phyloP scores from a whole-genome alignment of 1,140 invertebrate species.

The Lepidurus packardi region DNA sequence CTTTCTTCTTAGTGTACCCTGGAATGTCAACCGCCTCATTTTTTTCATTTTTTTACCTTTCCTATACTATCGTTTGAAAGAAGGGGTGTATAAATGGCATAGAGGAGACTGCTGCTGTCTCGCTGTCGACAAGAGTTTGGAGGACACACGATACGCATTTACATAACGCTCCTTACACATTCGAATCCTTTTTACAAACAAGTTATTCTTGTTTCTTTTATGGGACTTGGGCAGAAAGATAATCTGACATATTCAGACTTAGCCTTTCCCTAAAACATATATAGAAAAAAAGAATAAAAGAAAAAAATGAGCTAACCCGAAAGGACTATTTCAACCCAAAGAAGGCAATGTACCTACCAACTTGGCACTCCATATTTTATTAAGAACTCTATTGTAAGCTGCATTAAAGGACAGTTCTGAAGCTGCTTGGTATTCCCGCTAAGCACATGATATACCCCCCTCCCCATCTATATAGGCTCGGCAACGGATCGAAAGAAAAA shows the following conservation, averaged over 20 bases:
- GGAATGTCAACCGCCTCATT: not conserved
- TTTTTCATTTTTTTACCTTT: slow-evolving; percentile 1
- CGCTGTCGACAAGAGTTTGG: not conserved
- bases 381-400: too few relatives aligned
- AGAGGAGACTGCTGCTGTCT: not conserved
- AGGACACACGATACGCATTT: slow-evolving; percentile 13
- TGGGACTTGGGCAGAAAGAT: not conserved
- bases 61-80: not conserved
- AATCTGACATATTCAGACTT: not conserved
- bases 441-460: too few relatives aligned
- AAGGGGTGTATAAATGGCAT: slow-evolving; percentile 7
- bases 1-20: not conserved
- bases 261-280: not conserved
- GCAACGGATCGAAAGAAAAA: too few relatives aligned
- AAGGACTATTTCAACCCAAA: too few relatives aligned
- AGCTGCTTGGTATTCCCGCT: too few relatives aligned
- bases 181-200: slow-evolving; percentile 12
- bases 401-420: too few relatives aligned
- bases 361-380: too few relatives aligned
- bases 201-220: slow-evolving; percentile 19
- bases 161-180: slow-evolving; percentile 10
- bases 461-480: too few relatives aligned
- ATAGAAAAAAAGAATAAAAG: too few relatives aligned
- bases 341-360: too few relatives aligned
- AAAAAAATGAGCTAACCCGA: too few relatives aligned